Conservation (phyloP, 2,113 vertebrate species). For the Micronycteris hirsuta region DNA sequence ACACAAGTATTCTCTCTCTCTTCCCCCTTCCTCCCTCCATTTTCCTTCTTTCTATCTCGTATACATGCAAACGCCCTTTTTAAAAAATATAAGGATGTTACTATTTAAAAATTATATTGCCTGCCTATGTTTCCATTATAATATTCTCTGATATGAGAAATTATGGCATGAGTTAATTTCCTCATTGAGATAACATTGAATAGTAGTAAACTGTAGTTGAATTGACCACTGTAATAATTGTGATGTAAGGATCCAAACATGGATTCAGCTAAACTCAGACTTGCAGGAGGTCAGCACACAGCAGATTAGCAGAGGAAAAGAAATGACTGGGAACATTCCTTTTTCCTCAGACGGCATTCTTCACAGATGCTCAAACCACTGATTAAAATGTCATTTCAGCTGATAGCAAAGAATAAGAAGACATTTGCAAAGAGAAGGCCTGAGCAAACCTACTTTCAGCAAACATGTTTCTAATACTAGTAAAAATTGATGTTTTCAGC, state of each 20-base stretch:
- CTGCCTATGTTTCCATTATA: not conserved
- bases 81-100: not conserved
- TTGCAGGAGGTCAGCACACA: not conserved
- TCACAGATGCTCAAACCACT: not conserved
- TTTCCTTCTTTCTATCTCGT: not conserved
- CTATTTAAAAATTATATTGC: not conserved
- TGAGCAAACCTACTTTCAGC: slow-evolving; percentile 44
- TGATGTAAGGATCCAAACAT: not conserved
- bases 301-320: not conserved
- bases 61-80: not conserved
- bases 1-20: accelerated
- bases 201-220: not conserved
- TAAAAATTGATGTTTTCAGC: slow-evolving; percentile 52
- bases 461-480: slow-evolving; percentile 40
- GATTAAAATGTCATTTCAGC: slow-evolving; percentile 66
- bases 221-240: not conserved
- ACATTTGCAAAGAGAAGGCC: slow-evolving; percentile 55
- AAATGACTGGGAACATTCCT: not conserved
- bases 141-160: not conserved
- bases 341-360: slow-evolving; percentile 21
- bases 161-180: not conserved
- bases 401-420: slow-evolving; percentile 33
- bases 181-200: not conserved
- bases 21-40: too few species aligned
- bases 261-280: not conserved